Evolutionary conservation across 2,113 vertebrate species (phyloP), one percentile per base, ranked within the genome.

Genomic region (Ceyx margarethae): DNA sequence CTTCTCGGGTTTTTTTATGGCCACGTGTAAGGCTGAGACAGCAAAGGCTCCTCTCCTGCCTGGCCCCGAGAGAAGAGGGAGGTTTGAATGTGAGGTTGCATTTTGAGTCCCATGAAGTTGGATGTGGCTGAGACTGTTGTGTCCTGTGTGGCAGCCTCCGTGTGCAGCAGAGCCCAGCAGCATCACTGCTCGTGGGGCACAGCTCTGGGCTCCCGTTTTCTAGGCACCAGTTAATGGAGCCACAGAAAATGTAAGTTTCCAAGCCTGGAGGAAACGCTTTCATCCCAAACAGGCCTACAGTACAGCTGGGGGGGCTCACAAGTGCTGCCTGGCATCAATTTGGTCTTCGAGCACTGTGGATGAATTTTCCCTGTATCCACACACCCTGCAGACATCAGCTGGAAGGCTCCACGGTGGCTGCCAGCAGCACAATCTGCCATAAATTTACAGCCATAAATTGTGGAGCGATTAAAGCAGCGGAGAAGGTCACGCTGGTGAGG

Each of bases 81-180:
- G 22, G 28, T 69, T 81, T 91, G 3, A 0, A 3, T 54, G 28
- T 33, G 37, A 62, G 31, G 28, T 26, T 68, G 35, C 11, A 8
- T 69, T 89, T 71, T 31, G 33, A 54, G 61, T 75, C 23, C n/a
- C n/a, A 6, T 31, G 50, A 57, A 65, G 29, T 29, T 26, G 20
- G 9, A 15, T 17, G 0, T 53, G 1, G 15, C 60, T 72, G 50
- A 1, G 12, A 57, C 46, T 0, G 0, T 61, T 45, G 5, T 1
- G 1, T 46, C 60, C 16, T 65, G 15, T 66, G 67, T 0, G 1
- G 31, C 57, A 74, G 26, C 29, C 42, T 69, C 22, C 0, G 0
- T 9, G n/a, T 64, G 53, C 29, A 67, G 56, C 45, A 69, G 20
- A 45, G 42, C 15, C 46, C 46, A 9, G 35, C 9, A n/a, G 68